These are phyloP conservation scores for Drosophila kanapiae DNA, from an alignment of 1,140 invertebrate genomes.

Conservation along the genomic window DNA sequence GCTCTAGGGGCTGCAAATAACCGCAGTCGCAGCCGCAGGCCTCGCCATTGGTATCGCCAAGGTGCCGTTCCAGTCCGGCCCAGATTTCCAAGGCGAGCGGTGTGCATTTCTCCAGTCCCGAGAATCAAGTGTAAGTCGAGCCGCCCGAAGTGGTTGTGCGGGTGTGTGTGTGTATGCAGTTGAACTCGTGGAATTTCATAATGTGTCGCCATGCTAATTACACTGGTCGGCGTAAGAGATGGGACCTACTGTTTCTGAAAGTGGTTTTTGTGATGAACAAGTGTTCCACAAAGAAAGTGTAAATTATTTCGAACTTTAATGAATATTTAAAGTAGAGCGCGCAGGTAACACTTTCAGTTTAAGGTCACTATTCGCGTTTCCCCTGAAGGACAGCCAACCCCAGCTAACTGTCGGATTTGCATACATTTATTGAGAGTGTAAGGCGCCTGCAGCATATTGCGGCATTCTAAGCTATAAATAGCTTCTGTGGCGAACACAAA, in stretches of 20 bases:
- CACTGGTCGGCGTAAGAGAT: neutral
- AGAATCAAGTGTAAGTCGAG: constrained; percentile 52
- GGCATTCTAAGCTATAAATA: constrained; percentile 52
- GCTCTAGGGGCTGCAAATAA: constrained; percentile 27
- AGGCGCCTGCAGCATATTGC: constrained; percentile 48
- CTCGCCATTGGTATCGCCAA: constrained; percentile 38
- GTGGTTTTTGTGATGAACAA: neutral
- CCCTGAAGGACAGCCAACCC: constrained; percentile 5
- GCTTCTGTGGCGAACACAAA: constrained; percentile 22
- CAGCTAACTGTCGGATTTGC: constrained; percentile 13
- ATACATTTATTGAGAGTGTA: constrained; percentile 21
- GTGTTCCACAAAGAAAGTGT: neutral
- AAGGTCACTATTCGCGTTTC: neutral
- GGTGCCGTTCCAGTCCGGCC: constrained; percentile 58
- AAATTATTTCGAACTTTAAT: neutral
- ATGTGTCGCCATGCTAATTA: neutral
- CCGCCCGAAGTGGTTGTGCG: neutral
- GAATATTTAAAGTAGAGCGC: neutral
- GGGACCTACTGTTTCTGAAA: neutral
- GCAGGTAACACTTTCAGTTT: neutral
- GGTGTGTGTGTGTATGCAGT: constrained; percentile 1
- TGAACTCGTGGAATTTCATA: constrained; percentile 20
- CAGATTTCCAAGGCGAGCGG: constrained; percentile 57
- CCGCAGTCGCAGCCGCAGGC: constrained; percentile 24
- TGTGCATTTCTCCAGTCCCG: constrained; percentile 28